Conservation (phyloP, 2,113 vertebrate genomes). For the Pomatorhinus ruficollis region DNA sequence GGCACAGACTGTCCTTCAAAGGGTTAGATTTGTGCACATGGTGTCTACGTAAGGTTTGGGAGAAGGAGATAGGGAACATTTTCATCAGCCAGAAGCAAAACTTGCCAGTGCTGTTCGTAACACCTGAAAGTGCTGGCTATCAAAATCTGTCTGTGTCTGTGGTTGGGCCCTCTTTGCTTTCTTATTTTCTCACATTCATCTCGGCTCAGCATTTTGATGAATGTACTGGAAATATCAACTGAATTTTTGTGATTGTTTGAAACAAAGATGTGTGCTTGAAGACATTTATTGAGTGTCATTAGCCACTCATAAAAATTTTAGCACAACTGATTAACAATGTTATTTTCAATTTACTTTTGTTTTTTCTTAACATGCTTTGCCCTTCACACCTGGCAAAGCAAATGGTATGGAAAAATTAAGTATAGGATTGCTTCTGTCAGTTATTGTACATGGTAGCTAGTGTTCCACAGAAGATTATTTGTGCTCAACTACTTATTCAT, state of each 20-base stretch:
- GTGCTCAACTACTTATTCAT: background rate
- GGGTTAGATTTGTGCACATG: background rate
- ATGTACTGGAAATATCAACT: background rate
- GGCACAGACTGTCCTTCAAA: background rate
- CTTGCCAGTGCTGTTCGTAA: background rate
- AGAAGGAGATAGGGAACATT: background rate
- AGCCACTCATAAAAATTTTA: background rate
- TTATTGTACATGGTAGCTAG: background rate
- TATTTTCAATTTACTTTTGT: background rate
- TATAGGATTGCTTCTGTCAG: background rate
- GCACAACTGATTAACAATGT: background rate
- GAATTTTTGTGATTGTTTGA: background rate
- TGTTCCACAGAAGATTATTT: background rate
- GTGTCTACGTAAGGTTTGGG: background rate
- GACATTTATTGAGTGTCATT: background rate
- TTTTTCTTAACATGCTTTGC: background rate
- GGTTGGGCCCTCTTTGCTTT: background rate
- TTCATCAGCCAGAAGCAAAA: background rate
- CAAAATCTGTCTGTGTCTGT: background rate
- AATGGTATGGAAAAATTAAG: background rate
- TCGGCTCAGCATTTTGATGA: background rate
- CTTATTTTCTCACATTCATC: background rate
- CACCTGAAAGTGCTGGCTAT: background rate
- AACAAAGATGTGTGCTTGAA: background rate
- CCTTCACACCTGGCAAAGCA: constrained; percentile 1